These are phyloP conservation scores for Drosophila parthenogenetica DNA, from an alignment of 2,888 invertebrate species.

Conservation along the genomic window DNA sequence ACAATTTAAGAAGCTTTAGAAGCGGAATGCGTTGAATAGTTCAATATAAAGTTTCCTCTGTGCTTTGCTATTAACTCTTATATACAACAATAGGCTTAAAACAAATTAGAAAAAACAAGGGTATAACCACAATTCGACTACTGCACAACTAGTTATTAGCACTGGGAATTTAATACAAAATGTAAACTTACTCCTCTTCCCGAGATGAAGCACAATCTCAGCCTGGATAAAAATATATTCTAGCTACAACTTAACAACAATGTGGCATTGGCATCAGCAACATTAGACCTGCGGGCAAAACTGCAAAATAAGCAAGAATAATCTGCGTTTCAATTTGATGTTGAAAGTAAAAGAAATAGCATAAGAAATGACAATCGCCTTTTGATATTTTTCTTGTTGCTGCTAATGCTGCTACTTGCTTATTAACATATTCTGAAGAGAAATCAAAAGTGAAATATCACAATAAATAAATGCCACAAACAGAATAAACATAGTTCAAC, in stretches of 20 bases:
- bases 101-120: not conserved
- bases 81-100: no score
- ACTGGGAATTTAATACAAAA: slow-evolving; percentile 44
- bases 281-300: slow-evolving; percentile 24
- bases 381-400: slow-evolving; percentile 22
- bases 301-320: slow-evolving; percentile 53
- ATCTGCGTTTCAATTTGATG: slow-evolving; percentile 47
- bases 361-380: slow-evolving; percentile 34
- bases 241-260: slow-evolving; percentile 37
- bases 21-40: no score
- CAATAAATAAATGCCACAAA: slow-evolving; percentile 51
- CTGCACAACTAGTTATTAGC: not conserved
- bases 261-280: slow-evolving; percentile 37
- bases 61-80: no score
- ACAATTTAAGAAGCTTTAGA: no score
- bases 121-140: slow-evolving; percentile 18
- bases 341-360: slow-evolving; percentile 16
- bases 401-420: slow-evolving; percentile 25
- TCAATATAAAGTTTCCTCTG: no score
- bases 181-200: slow-evolving; percentile 40
- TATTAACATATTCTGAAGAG: slow-evolving; percentile 54
- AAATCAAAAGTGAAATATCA: slow-evolving; percentile 16
- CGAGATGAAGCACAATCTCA: slow-evolving; percentile 1
- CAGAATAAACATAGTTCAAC: slow-evolving; percentile 31
- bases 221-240: slow-evolving; percentile 44